Percentiles rank a stretch among this genome's conserved stretches.
Conservation (phyloP, 2,888 invertebrate genomes). For the Sussaba pulchella region DNA sequence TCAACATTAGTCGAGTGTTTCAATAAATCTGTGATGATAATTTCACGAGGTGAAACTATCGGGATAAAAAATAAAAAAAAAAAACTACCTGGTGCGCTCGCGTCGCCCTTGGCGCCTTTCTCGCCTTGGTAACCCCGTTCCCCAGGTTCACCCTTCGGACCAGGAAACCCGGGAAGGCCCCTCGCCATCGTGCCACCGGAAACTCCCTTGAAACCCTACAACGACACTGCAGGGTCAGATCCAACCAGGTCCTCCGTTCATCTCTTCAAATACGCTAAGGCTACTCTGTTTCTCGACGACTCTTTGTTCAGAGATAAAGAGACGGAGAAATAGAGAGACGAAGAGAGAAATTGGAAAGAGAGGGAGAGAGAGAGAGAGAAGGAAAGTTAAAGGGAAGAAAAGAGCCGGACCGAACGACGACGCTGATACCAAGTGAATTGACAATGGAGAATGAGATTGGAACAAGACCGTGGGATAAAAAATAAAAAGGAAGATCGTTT, state of each 20-base stretch:
- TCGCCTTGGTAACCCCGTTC: conserved; percentile 89
- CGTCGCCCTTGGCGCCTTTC: conserved; percentile 87
- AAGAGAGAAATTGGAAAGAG: too few species aligned
- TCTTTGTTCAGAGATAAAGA: conserved; percentile 41
- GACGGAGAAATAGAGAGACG: too few species aligned
- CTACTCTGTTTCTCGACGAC: conserved; percentile 61
- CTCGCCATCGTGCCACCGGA: conserved; percentile 87
- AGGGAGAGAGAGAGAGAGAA: too few species aligned
- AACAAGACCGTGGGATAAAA: conserved; percentile 9
- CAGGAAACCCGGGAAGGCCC: conserved; percentile 88
- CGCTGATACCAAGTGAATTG: conserved; percentile 49
- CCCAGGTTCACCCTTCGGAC: conserved; percentile 86
- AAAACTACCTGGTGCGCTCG: conserved; percentile 85
- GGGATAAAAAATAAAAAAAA: conserved; percentile 55
- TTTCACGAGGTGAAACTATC: conserved; percentile 44
- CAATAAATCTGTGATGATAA: conserved; percentile 41
- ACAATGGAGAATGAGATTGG: conserved; percentile 44
- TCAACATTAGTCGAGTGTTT: conserved; percentile 21
- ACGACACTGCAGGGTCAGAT: conserved; percentile 81
- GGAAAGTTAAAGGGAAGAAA: neutral
- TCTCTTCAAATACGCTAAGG: conserved; percentile 60
- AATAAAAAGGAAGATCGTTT: conserved; percentile 24
- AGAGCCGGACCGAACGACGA: conserved; percentile 33
- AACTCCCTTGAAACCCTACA: conserved; percentile 86
- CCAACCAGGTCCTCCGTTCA: conserved; percentile 81